Evolutionary conservation across 1,140 invertebrate species (phyloP).

Genomic region (Oreohelix idahoensis): DNA sequence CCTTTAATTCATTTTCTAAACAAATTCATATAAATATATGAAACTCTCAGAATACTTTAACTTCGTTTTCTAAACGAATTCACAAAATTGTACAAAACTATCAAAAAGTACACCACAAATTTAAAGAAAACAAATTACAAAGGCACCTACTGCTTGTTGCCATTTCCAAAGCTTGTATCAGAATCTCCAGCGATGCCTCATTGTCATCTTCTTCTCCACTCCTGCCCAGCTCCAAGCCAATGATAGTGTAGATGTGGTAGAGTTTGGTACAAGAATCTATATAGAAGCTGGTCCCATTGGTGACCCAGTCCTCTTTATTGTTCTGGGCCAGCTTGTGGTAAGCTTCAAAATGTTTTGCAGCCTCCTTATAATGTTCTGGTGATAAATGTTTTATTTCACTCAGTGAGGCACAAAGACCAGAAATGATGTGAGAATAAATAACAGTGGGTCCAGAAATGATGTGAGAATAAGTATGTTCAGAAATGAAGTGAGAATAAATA

Average conservation of each 20-base stretch:
- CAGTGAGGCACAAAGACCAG: too few relatives aligned
- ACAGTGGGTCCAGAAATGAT: too few relatives aligned
- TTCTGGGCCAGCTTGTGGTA: conserved; percentile 63
- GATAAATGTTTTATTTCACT: background rate
- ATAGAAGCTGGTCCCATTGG: conserved; percentile 54
- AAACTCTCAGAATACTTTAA: too few relatives aligned
- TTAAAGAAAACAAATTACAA: background rate
- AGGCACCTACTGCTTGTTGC: conserved; percentile 43
- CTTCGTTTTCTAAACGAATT: too few relatives aligned
- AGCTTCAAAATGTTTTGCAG: conserved; percentile 69
- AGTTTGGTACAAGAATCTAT: conserved; percentile 68
- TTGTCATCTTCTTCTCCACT: conserved; percentile 49
- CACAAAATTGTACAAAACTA: too few relatives aligned
- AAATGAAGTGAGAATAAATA: too few relatives aligned
- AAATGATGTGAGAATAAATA: too few relatives aligned
- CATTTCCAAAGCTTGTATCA: conserved; percentile 66
- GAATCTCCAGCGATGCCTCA: conserved; percentile 52
- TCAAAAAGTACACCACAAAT: too few relatives aligned
- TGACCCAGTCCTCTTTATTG: conserved; percentile 54
- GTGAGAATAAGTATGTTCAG: too few relatives aligned
- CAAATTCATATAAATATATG: too few relatives aligned
- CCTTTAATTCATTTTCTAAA: too few relatives aligned
- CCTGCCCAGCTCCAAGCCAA: conserved; percentile 52
- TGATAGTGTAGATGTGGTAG: conserved; percentile 63
- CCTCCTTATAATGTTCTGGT: conserved; percentile 60